Percentiles rank a stretch among this genome's conserved stretches.
These are phyloP conservation scores for Pogonocherus hispidulus DNA, from an alignment of 2,888 invertebrate species.

Conservation along the genomic window DNA sequence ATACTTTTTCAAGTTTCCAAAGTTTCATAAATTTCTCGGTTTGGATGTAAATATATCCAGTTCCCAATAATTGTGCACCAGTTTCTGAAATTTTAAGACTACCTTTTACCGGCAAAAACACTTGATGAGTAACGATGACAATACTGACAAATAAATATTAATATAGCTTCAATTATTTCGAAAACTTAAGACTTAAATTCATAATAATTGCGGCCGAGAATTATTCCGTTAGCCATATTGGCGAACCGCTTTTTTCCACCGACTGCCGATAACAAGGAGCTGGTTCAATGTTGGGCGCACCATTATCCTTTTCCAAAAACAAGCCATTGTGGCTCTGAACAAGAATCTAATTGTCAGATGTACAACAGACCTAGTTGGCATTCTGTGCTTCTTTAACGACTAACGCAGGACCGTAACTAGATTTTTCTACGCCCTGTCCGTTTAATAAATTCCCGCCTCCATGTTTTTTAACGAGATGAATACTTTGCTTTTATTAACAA, in stretches of 20 bases:
- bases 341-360: conserved; percentile 51
- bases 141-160: conserved; percentile 28
- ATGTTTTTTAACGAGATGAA: too few species aligned
- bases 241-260: conserved; percentile 30
- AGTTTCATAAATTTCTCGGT: too few species aligned
- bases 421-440: background rate
- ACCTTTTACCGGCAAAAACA: too few species aligned
- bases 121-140: too few species aligned
- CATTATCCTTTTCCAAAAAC: conserved; percentile 51
- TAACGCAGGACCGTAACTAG: background rate
- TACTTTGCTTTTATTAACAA: too few species aligned
- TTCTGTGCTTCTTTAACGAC: conserved; percentile 33
- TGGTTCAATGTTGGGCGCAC: conserved; percentile 39
- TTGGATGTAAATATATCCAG: too few species aligned
- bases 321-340: conserved; percentile 47
- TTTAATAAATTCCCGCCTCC: too few species aligned
- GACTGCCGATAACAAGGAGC: conserved; percentile 40
- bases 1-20: too few species aligned
- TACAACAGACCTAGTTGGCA: conserved; percentile 44
- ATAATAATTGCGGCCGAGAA: conserved; percentile 7
- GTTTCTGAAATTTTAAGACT: too few species aligned
- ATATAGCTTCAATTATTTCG: conserved; percentile 15
- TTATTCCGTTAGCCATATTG: conserved; percentile 23
- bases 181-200: background rate
- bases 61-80: too few species aligned